Conservation (phyloP, 2,888 invertebrate genomes). For the Troides aeacus region DNA sequence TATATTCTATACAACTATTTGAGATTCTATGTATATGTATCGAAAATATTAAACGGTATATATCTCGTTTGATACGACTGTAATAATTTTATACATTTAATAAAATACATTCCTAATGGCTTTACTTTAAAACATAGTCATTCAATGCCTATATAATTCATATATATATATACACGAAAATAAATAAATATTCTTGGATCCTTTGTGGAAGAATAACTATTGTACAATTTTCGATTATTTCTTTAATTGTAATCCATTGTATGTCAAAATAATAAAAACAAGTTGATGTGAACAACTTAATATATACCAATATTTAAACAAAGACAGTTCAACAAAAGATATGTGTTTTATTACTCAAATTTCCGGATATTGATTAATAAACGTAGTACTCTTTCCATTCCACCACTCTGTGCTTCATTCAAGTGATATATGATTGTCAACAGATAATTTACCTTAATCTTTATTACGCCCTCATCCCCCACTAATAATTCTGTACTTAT, state of each 20-base stretch:
- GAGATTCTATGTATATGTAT: no score
- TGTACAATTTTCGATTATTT: neutral
- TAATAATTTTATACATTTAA: no score
- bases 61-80: no score
- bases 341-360: neutral
- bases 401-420: constrained; percentile 27
- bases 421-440: constrained; percentile 17
- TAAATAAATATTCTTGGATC: neutral
- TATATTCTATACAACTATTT: no score
- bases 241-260: neutral
- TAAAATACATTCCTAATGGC: no score
- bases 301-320: neutral
- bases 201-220: neutral
- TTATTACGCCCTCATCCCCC: neutral
- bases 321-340: neutral
- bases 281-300: neutral
- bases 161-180: neutral
- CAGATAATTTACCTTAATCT: constrained; percentile 9
- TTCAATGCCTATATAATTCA: neutral
- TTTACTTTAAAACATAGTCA: no score
- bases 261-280: neutral
- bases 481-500: constrained; percentile 40
- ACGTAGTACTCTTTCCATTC: constrained; percentile 53
- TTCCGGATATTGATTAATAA: neutral
- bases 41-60: no score